phyloP scores from a whole-genome alignment of 2,888 invertebrate species.

The Rhamphomyia laevipes region DNA sequence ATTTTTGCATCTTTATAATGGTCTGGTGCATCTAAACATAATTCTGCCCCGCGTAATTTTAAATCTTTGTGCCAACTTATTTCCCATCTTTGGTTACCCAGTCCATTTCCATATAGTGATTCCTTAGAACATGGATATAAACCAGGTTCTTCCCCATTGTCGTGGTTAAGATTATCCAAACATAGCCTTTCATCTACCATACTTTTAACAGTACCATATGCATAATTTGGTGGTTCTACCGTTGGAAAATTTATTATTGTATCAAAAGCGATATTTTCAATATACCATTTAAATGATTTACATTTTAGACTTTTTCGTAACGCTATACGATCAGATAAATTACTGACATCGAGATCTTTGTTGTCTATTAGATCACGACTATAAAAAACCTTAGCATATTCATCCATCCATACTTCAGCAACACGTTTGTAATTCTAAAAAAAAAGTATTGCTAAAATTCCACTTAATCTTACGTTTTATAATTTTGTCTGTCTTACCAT shows the following conservation, averaged over 20 bases:
- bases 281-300: slow-evolving; percentile 93
- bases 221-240: slow-evolving; percentile 73
- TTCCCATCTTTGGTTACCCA: slow-evolving; percentile 26
- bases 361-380: slow-evolving; percentile 43
- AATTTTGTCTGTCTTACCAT: no score
- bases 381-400: slow-evolving; percentile 82
- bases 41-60: slow-evolving; percentile 40
- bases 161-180: slow-evolving; percentile 54
- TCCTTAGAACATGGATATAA: slow-evolving; percentile 24
- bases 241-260: slow-evolving; percentile 78
- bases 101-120: slow-evolving; percentile 22
- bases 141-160: slow-evolving; percentile 31
- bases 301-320: slow-evolving; percentile 66
- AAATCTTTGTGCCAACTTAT: slow-evolving; percentile 26
- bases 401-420: slow-evolving; percentile 98
- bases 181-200: slow-evolving; percentile 52
- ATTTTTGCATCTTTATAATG: slow-evolving; percentile 59
- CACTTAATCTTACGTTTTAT: no score
- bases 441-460: no score
- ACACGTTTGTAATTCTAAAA: slow-evolving; percentile 78
- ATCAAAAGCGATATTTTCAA: slow-evolving; percentile 88
- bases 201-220: slow-evolving; percentile 61
- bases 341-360: slow-evolving; percentile 42
- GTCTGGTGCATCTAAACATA: slow-evolving; percentile 79
- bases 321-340: slow-evolving; percentile 64